Evolutionary conservation across 2,888 invertebrate species (phyloP), one percentile per base, ranked within the genome.

Genomic region (Serripes groenlandicus): DNA sequence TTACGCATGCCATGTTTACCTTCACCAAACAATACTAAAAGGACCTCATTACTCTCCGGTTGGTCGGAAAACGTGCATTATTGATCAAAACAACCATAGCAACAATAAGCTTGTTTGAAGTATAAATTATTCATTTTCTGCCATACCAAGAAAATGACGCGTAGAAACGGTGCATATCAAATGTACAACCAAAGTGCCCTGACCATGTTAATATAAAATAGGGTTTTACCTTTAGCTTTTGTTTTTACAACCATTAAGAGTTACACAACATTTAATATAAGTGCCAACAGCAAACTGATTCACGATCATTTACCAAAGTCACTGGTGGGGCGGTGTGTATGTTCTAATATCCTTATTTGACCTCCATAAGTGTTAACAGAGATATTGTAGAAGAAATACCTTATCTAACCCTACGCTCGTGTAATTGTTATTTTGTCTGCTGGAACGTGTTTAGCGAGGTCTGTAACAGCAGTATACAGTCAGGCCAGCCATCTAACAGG

Each of bases 101-200:
- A 66, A 66, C 66, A 15, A 37, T 66, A 66, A 66, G 37, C 42
- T 66, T 42, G 66, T 66, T 66, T 66, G 66, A 26, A 42, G 42
- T 42, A 66, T 66, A 42, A 66, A 66, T 66, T 66, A 66, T 66
- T 66, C 28, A 66, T 42, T 23, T 66, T n/a, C 34, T 66, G 42
- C 28, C 66, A 42, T 34, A 34, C 23, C 11, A 1, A 26, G 21
- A 23, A 26, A 26, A 1, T 18, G 58, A 23, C 21, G 7, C 58
- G 23, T 58, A 58, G 7, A 23, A 4, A 23, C 5, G 58, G 26
- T 28, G 15, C 23, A 23, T 58, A 23, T 23, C 26, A 3, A 58
- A 18, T 28, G 58, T 52, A 23, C 15, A 58, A 58, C 28, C 58
- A 5, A 58, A 3, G 15, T 26, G 5, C 30, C 58, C 28, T 5